These are phyloP conservation scores for Pseudoips prasinana DNA, from an alignment of 2,888 invertebrate genomes.

Conservation along the genomic window DNA sequence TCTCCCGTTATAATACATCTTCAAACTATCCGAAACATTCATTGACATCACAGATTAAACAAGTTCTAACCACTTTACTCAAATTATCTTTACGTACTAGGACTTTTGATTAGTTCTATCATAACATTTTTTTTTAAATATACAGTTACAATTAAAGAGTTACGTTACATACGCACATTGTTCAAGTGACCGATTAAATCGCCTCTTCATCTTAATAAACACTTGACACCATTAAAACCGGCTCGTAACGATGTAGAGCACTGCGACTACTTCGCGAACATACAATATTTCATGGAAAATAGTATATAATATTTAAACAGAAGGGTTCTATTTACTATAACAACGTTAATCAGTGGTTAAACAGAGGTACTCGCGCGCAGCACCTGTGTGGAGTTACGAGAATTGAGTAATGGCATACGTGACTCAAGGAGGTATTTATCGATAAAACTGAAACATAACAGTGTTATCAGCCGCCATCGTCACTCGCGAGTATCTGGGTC, in stretches of 20 bases:
- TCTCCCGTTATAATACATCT: slow-evolving; percentile 56
- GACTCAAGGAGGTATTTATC: slow-evolving; percentile 65
- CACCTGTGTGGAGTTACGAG: slow-evolving; percentile 37
- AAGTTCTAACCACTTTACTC: slow-evolving; percentile 5
- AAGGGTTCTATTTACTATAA: slow-evolving; percentile 32
- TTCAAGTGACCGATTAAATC: slow-evolving; percentile 35
- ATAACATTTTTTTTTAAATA: no score
- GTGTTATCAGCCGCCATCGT: slow-evolving; percentile 65
- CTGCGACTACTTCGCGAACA: slow-evolving; percentile 20
- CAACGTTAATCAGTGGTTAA: slow-evolving; percentile 19
- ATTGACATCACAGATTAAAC: slow-evolving; percentile 13
- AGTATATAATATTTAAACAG: slow-evolving; percentile 24
- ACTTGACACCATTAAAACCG: slow-evolving; percentile 37
- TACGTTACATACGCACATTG: slow-evolving; percentile 40
- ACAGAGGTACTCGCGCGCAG: slow-evolving; percentile 29
- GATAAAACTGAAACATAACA: slow-evolving; percentile 66
- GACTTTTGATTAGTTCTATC: no score
- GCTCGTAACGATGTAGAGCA: slow-evolving; percentile 27
- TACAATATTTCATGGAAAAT: slow-evolving; percentile 25
- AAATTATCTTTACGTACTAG: no score
- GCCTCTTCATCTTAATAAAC: slow-evolving; percentile 35
- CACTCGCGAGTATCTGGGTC: slow-evolving; percentile 50
- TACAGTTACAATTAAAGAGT: slow-evolving; percentile 38
- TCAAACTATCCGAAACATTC: slow-evolving; percentile 8
- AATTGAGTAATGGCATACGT: slow-evolving; percentile 66